Base-by-base conservation (phyloP, 2,113 vertebrate genomes). In the Saccopteryx leptura region DNA sequence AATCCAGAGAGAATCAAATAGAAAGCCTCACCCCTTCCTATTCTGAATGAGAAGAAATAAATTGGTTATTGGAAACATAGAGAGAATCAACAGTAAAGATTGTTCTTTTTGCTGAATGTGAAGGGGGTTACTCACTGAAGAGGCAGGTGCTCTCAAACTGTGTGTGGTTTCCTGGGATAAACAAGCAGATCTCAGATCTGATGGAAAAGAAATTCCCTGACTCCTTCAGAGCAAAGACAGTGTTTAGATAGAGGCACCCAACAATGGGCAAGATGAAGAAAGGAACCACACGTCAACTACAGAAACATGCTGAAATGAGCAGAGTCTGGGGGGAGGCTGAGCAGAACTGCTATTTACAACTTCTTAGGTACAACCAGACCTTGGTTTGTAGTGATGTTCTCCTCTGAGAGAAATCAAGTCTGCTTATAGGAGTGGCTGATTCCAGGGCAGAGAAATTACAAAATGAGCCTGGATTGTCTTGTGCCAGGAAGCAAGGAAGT, bases 1-100 rank as follows among this genome's bases (percentile, higher is more conserved):
- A 92, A 69, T 92, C 24, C n/a, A 54, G 24, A 61, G 8, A 50
- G n/a, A 61, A 89, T 83, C 24, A 88, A 88, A 83, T 61, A 76
- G n/a, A 93, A 69, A 87, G 17, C 39, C 46, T 92, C n/a, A 46
- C 46, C 18, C 39, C 5, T 46, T 68, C 10, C 52, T 26, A 61
- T 88, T 82, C 18, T 88, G 76, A 88, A 61, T 76, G 60, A 76
- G 23, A 13, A 75, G 28, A 84, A 65, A 80, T 4, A 39, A n/a
- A 13, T 85, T 52, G 26, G 1, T 48, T n/a, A 24, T 69, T 54
- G 24, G 46, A 72, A 78, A 90, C 52, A 33, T 50, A 28, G 21
- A 60, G n/a, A 33, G 72, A n/a, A 28, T 71, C 21, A 87, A 66
- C 50, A 72, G 50, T 82, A 31, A 75, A 80, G 60, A 23, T 68